Evolutionary conservation across 1,140 invertebrate genomes (phyloP).

Genomic region (Anadara kagoshimensis): DNA sequence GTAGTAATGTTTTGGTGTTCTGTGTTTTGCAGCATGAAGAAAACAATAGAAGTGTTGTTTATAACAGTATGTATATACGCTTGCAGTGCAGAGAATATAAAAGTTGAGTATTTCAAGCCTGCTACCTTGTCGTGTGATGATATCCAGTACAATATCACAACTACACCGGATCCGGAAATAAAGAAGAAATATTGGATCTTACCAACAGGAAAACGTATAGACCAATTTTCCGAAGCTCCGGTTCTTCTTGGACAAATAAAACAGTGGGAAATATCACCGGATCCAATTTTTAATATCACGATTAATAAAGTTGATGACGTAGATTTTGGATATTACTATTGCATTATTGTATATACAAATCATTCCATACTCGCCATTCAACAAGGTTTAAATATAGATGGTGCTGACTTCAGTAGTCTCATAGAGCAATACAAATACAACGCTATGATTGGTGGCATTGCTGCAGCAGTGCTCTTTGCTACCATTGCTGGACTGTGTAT

Average conservation of each 20-base stretch:
- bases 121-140: constrained; percentile 8
- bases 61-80: too few species aligned
- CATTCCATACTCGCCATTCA: constrained; percentile 20
- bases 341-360: constrained; percentile 43
- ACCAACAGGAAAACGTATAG: constrained; percentile 10
- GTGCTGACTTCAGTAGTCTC: constrained; percentile 56
- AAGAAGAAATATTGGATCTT: constrained; percentile 31
- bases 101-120: constrained; percentile 15
- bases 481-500: constrained; percentile 44
- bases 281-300: constrained; percentile 40
- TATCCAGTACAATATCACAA: neutral
- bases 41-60: too few species aligned
- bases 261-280: constrained; percentile 9
- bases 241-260: constrained; percentile 1
- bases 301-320: constrained; percentile 48
- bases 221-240: neutral
- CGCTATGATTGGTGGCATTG: constrained; percentile 56
- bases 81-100: constrained; percentile 2
- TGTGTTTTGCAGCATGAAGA: too few species aligned
- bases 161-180: neutral
- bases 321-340: constrained; percentile 64
- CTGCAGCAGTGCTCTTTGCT: constrained; percentile 50
- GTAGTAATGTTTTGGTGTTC: too few species aligned
- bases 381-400: constrained; percentile 61
- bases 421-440: constrained; percentile 51